Evolutionary conservation across 2,888 invertebrate genomes (phyloP), one percentile per base, ranked within the genome.

Genomic region (Poecilobothrus nobilitatus): DNA sequence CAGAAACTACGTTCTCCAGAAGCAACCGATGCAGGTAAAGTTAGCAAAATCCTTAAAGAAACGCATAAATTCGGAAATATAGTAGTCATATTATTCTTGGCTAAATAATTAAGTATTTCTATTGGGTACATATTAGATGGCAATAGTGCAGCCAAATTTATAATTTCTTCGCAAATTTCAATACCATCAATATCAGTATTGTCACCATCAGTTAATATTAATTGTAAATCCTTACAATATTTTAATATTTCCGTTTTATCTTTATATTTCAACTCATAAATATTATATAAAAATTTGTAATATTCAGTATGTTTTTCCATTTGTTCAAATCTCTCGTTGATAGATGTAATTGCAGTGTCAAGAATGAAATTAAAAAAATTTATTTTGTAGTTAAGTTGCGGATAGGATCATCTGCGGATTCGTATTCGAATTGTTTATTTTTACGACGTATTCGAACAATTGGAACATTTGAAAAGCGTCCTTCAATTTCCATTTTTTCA

Each of bases 141-240:
- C 27, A 64, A 64, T 64, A 33, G 27, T 18, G 33, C 27, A 33
- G 27, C 33, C 33, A 64, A 33, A 33, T 33, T 64, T 64, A 33
- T 64, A 33, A 64, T 64, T 64, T 64, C 64, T 33, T 64, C 33
- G 33, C 27, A 64, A 15, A 64, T 15, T 64, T 63, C 63, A 27
- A 64, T 64, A 33, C 64, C 33, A 64, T 64, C 64, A 64, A 64
- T 64, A 64, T 64, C 64, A 33, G 12, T 64, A 64, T 64, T 64
- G 33, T 33, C 33, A 27, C 33, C 27, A 33, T 64, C 64, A 64
- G 64, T 64, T 33, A 64, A 64, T 64, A 64, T 18, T 64, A 64
- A 64, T 27, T 64, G 33, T n/a, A 33, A 64, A 64, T 64, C 33
- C 33, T 64, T 64, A 33, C 33, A 64, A 33, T 64, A 33, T 64